Base-by-base conservation (phyloP, 2,113 vertebrate genomes). In the Oreochromis tanganicae region DNA sequence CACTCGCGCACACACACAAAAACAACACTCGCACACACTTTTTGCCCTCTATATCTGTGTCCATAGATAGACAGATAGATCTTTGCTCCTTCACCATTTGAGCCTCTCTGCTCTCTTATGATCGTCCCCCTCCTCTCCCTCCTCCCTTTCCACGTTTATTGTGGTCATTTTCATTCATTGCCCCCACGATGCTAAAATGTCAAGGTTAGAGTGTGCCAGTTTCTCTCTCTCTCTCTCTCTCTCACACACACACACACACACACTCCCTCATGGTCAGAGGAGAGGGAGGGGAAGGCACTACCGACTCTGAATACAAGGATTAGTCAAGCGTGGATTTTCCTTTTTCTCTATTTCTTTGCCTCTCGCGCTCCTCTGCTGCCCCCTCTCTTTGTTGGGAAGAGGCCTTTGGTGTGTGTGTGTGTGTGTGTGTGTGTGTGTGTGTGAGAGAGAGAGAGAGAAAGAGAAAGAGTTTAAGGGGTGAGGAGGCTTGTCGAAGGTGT, bases 241-340 rank as follows among this genome's bases (percentile, higher is more conserved):
- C 68, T 13, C 17, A 38, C 87, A 61, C 66, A 50, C 86, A 84
- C 85, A 52, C 88, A 73, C 61, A 59, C 87, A 82, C 55, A 85
- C 61, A 91, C 82, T 68, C 88, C 80, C 80, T 71, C 82, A 83
- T 19, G 43, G 85, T 52, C 7, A 61, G 32, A 83, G 48, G 50
- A 63, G 71, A 84, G 83, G 85, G 85, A 85, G 87, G 85, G 87
- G 82, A 78, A 66, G 34, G 88, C 81, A 84, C 73, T 68, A 90
- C 68, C 16, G 24, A 79, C 61, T 87, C 71, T 93, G 92, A 95
- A 94, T 91, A 83, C 87, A 94, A 81, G 91, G 90, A 92, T 95
- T 93, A 93, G 87, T 95, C 92, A 94, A 92, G 95, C 92, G 66
- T 95, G 88, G 82, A 92, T 88, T 94, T 91, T 92, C 91, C 90